Evolutionary conservation across 2,113 vertebrate genomes (phyloP).

Genomic region (Cyphomyrus discorhynchus): DNA sequence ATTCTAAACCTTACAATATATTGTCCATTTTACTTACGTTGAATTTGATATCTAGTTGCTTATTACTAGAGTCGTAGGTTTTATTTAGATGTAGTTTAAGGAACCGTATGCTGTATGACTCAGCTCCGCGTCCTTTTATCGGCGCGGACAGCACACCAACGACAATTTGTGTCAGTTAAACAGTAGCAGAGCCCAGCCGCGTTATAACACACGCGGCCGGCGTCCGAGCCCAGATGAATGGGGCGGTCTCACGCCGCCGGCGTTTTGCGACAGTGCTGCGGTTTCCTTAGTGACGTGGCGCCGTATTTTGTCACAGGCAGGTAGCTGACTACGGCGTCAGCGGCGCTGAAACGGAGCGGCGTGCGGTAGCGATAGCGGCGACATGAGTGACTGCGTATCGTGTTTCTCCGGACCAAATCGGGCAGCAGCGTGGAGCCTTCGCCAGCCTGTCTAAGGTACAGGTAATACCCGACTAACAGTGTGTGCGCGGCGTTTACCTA

Average conservation of each 20-base stretch:
- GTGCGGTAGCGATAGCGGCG: neutral
- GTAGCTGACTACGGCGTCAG: neutral
- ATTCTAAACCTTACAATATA: neutral
- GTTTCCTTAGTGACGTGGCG: constrained; percentile 25
- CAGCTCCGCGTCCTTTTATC: neutral
- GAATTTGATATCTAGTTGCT: neutral
- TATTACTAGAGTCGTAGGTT: neutral
- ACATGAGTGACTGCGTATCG: neutral
- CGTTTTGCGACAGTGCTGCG: constrained; percentile 15
- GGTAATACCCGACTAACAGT: neutral
- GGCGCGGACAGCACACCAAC: neutral
- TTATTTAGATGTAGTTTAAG: neutral
- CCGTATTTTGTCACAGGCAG: constrained; percentile 7
- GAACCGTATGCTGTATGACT: neutral
- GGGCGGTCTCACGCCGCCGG: neutral
- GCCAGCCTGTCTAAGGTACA: neutral
- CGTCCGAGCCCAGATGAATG: neutral
- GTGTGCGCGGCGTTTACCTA: neutral
- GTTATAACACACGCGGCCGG: neutral
- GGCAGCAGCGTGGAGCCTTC: neutral
- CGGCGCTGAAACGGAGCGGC: neutral
- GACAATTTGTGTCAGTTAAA: neutral
- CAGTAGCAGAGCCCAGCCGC: neutral
- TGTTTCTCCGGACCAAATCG: neutral
- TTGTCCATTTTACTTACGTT: neutral